A percentile compares a stretch with the other conserved stretches of the same genome.
Conservation (phyloP, 2,113 vertebrate species). For the Nothobranchius kuhntae region DNA sequence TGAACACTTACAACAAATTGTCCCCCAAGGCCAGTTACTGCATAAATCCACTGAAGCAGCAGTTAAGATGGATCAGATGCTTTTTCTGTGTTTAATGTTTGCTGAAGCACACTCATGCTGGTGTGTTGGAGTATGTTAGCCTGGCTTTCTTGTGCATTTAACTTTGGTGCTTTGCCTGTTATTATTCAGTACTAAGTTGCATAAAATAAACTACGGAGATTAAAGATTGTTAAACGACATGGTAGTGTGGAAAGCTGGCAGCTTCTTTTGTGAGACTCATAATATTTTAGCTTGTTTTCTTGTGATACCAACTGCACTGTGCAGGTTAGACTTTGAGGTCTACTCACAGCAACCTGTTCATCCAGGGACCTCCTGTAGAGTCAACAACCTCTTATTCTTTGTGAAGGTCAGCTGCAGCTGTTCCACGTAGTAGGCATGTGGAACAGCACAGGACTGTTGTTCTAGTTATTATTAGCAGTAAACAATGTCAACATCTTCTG, state of each 20-base stretch:
- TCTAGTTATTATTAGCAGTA: too few species aligned
- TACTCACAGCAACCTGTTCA: constrained; percentile 11
- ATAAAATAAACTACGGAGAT: too few species aligned
- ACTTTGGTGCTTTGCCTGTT: constrained; percentile 1
- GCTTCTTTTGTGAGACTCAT: not conserved
- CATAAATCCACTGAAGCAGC: constrained; percentile 38
- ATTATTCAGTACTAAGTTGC: not conserved
- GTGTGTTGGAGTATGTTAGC: not conserved
- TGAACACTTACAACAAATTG: constrained; percentile 73
- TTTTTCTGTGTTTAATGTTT: constrained; percentile 26
- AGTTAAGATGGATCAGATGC: constrained; percentile 23
- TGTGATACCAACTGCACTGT: constrained; percentile 27
- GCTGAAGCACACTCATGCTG: not conserved
- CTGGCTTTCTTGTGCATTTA: not conserved
- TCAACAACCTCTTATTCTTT: not conserved
- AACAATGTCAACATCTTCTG: too few species aligned
- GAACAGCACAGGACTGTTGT: constrained; percentile 15
- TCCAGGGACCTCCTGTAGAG: constrained; percentile 10
- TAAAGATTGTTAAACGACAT: not conserved
- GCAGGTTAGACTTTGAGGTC: constrained; percentile 2
- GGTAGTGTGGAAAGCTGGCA: not conserved
- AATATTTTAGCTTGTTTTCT: not conserved
- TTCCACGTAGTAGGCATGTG: constrained; percentile 18
- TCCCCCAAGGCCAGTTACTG: constrained; percentile 71
- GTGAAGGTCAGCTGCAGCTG: constrained; percentile 44